These are phyloP conservation scores for Parus major DNA, from an alignment of 2,113 vertebrate species.

Conservation along the genomic window DNA sequence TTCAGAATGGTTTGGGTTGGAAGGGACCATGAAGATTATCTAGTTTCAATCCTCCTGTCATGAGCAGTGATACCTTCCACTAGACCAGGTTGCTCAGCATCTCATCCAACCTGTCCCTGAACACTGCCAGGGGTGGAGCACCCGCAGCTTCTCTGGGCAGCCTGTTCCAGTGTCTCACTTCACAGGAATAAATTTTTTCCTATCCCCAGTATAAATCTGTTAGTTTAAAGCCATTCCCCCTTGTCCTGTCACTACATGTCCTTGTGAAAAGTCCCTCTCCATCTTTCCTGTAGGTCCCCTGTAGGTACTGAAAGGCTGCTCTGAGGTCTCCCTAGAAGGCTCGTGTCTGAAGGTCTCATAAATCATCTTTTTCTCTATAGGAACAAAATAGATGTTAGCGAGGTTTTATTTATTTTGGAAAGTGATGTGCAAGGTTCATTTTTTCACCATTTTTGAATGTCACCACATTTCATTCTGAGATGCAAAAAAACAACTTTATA, in stretches of 20 bases:
- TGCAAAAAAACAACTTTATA: neutral
- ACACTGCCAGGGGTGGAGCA: neutral
- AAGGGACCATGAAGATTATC: neutral
- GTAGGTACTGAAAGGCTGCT: neutral
- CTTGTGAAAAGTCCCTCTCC: neutral
- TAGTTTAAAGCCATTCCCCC: neutral
- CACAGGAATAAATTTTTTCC: neutral
- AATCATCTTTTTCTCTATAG: neutral
- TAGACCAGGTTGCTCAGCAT: neutral
- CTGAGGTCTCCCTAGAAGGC: neutral
- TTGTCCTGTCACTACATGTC: neutral
- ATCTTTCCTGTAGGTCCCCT: neutral
- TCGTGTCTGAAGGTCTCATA: neutral
- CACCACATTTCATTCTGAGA: neutral
- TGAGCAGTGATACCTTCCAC: neutral
- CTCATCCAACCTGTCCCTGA: neutral
- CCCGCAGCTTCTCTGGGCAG: neutral
- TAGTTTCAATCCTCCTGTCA: neutral
- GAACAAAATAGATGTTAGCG: neutral
- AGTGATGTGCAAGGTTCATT: neutral
- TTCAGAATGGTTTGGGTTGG: neutral
- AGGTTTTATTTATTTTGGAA: slow-evolving; percentile 25
- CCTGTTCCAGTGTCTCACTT: neutral
- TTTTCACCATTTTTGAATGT: neutral
- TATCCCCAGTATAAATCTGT: neutral